Evolutionary conservation across 2,888 invertebrate genomes (phyloP).

Genomic region (Pheosia gnoma): DNA sequence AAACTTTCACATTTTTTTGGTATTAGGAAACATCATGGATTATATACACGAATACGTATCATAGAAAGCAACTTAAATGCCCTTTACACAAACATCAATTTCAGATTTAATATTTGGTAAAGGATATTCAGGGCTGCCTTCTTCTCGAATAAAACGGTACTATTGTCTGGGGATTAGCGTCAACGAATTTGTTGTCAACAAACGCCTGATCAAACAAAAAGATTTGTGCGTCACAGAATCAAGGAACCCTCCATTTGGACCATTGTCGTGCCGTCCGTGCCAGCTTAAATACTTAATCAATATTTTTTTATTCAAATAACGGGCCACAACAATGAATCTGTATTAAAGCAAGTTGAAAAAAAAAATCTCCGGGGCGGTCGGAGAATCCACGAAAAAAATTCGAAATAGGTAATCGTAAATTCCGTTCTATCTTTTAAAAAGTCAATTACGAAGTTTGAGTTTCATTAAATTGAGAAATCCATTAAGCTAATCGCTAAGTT

Average conservation of each 20-base stretch:
- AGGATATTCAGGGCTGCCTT: conserved; percentile 61
- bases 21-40: conserved; percentile 15
- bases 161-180: conserved; percentile 82
- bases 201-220: conserved; percentile 82
- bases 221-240: conserved; percentile 64
- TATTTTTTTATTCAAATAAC: conserved; percentile 50
- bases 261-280: conserved; percentile 62
- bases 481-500: conserved; percentile 77
- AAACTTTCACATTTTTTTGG: too few relatives aligned
- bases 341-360: conserved; percentile 40
- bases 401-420: conserved; percentile 61
- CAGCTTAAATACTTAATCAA: conserved; percentile 64
- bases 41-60: conserved; percentile 46
- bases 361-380: conserved; percentile 20
- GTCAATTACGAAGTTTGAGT: conserved; percentile 72
- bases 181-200: conserved; percentile 82
- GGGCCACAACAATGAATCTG: conserved; percentile 39
- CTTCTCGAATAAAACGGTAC: conserved; percentile 68
- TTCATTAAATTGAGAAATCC: conserved; percentile 79
- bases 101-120: conserved; percentile 63
- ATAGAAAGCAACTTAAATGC: conserved; percentile 55
- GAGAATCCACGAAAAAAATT: conserved; percentile 36
- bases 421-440: conserved; percentile 70
- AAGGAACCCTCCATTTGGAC: conserved; percentile 65
- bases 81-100: conserved; percentile 70